phyloP scores from a whole-genome alignment of 2,113 vertebrate species.

The Ctenomys sociabilis region DNA sequence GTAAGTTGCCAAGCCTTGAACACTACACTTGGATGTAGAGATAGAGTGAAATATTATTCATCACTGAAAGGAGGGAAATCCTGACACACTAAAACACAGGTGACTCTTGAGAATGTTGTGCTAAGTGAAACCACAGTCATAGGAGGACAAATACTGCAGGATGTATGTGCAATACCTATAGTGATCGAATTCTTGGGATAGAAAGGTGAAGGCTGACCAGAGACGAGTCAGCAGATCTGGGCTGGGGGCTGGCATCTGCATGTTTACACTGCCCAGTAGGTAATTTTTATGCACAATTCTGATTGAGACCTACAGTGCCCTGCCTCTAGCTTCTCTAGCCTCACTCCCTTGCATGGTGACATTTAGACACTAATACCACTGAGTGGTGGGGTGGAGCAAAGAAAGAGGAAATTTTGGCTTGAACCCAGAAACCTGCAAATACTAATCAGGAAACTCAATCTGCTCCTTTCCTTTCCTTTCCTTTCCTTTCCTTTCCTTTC shows the following conservation, averaged over 20 bases:
- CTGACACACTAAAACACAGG: too few relatives aligned
- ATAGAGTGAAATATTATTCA: neutral
- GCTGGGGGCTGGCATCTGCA: neutral
- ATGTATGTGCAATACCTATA: too few relatives aligned
- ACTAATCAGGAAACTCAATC: constrained; percentile 68
- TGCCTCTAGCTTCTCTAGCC: neutral
- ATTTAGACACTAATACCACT: neutral
- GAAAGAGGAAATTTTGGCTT: constrained; percentile 19
- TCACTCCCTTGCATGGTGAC: neutral
- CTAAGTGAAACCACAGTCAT: too few relatives aligned
- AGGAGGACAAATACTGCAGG: too few relatives aligned
- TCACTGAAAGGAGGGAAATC: too few relatives aligned
- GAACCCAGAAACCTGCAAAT: constrained; percentile 65
- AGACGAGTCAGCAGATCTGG: neutral
- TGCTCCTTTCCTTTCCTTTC: constrained; percentile 65
- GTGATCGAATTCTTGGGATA: too few relatives aligned
- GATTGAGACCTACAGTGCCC: neutral
- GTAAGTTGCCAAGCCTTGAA: neutral
- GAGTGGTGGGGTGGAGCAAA: neutral
- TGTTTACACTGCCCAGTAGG: neutral
- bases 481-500: too few relatives aligned
- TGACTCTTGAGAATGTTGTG: too few relatives aligned
- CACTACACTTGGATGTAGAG: neutral
- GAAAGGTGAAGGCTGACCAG: too few relatives aligned
- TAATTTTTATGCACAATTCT: neutral